Evolutionary conservation across 2,113 vertebrate genomes (phyloP).

Genomic region (Raja brachyura): DNA sequence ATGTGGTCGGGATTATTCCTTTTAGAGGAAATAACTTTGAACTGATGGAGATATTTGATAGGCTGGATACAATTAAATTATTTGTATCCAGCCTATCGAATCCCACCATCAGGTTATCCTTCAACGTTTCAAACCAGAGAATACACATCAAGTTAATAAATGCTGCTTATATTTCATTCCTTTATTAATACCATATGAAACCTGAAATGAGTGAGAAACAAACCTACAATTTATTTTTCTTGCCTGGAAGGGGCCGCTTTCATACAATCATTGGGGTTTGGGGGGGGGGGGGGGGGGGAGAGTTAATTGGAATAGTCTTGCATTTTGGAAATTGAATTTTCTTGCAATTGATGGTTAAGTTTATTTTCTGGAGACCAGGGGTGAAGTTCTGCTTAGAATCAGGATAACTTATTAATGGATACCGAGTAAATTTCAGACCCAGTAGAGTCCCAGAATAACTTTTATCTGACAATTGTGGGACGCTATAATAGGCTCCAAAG

Average conservation of each 20-base stretch:
- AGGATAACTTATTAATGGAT: too few relatives aligned
- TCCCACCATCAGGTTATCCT: neutral
- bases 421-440: too few relatives aligned
- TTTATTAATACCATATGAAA: neutral
- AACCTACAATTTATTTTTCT: neutral
- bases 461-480: too few relatives aligned
- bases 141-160: neutral
- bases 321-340: neutral
- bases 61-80: too few relatives aligned
- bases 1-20: neutral
- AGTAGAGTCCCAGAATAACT: too few relatives aligned
- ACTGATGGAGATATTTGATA: too few relatives aligned
- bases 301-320: neutral
- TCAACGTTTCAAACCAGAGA: neutral
- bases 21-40: neutral
- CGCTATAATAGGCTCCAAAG: too few relatives aligned
- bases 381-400: too few relatives aligned
- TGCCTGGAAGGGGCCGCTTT: neutral
- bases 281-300: neutral
- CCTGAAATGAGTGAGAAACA: neutral
- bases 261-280: neutral
- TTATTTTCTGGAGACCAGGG: too few relatives aligned
- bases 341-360: too few relatives aligned
- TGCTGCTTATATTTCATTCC: neutral
- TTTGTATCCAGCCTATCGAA: neutral